phyloP scores from a whole-genome alignment of 2,113 vertebrate species.

The Atherinomorus stipes region DNA sequence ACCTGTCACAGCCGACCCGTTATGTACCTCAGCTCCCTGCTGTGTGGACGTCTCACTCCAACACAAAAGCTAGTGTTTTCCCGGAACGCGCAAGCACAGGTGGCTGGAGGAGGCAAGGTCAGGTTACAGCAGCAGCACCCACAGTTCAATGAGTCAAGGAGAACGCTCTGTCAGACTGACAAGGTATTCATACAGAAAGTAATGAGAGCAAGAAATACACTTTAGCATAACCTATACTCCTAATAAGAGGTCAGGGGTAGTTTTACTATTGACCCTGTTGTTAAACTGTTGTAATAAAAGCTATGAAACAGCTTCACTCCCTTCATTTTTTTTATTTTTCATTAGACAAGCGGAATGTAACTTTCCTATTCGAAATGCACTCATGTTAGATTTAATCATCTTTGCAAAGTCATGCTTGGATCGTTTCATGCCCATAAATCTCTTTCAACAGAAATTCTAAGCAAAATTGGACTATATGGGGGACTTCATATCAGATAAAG shows the following conservation, averaged over 20 bases:
- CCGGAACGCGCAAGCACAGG: constrained; percentile 79
- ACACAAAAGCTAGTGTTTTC: constrained; percentile 82
- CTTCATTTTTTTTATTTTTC: too few relatives aligned
- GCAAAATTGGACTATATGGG: constrained; percentile 1
- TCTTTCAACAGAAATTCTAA: constrained; percentile 40
- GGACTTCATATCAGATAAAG: background rate
- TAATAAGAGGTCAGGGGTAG: background rate
- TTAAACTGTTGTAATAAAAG: background rate
- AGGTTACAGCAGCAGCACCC: constrained; percentile 69
- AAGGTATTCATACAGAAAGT: background rate
- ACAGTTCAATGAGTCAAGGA: constrained; percentile 50
- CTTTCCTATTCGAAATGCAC: constrained; percentile 2
- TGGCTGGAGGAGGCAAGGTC: constrained; percentile 75
- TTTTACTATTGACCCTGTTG: background rate
- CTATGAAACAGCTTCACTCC: background rate
- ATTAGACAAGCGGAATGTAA: background rate
- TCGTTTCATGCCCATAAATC: background rate
- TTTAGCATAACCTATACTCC: background rate
- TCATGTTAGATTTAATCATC: constrained; percentile 15
- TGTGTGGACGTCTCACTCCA: constrained; percentile 71
- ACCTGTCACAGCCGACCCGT: constrained; percentile 68
- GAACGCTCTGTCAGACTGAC: constrained; percentile 35
- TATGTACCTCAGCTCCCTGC: constrained; percentile 69
- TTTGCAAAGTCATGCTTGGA: constrained; percentile 46
- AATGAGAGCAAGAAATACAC: background rate